Evolutionary conservation across 2,113 vertebrate species (phyloP), one percentile per base, ranked within the genome.

Genomic region (Ciconia boyciana): DNA sequence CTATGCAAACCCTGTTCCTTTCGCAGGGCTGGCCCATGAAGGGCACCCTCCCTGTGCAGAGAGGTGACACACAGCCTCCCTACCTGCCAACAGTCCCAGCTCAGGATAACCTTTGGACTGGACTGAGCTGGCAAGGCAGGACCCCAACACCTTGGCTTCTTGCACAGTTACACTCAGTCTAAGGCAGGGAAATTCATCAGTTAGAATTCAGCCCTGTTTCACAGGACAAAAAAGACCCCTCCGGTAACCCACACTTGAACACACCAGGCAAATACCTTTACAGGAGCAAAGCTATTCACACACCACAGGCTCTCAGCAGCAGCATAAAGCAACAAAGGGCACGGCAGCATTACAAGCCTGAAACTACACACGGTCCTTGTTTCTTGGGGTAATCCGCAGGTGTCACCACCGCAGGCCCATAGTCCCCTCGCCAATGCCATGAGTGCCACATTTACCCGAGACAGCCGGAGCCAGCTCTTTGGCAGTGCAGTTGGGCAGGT

Each of bases 381-480:
- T 89, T 75, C 44, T 39, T 28, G 31, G 36, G 39, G 31, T 49
- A 44, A 55, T 68, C 64, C 78, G 72, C 34, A 83, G 46, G 31
- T 46, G 31, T 13, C 49, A 61, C 29, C 72, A 25, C 44, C 16
- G 28, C 36, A 58, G 19, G 2, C 41, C 21, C 58, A 11, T 4
- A 36, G 62, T 28, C 43, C 44, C 54, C 62, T 82, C 0, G 0
- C 14, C 26, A 48, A 1, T 49, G 13, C 52, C 16, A 5, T 3
- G 6, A 75, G 55, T 1, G 3, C 13, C 28, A 10, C 70, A 51
- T 19, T 95, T 90, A 98, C 98, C 98, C 5, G 98, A 98, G 85
- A 99, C 98, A 15, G 98, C 98, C 0, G 98, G 98, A 44, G 98
- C 98, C 94, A 98, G 82, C 91, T 98, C 98, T 74, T 98, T 99